phyloP scores from a whole-genome alignment of 2,113 vertebrate genomes.

The Hydrochoerus hydrochaeris region DNA sequence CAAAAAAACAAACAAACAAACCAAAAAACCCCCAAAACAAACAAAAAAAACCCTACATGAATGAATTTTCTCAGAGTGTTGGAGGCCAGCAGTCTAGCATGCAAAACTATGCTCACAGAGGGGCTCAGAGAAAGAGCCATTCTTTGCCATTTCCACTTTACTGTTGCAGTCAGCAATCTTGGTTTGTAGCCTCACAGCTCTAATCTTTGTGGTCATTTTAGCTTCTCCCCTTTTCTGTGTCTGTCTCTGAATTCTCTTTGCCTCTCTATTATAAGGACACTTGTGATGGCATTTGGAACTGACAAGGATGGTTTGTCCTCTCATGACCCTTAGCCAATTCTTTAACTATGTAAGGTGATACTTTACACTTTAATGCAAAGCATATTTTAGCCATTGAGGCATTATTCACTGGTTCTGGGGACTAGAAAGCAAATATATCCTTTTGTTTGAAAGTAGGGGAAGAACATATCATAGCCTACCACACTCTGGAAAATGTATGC shows the following conservation, averaged over 20 bases:
- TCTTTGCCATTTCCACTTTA: background rate
- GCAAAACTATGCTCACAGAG: background rate
- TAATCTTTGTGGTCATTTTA: background rate
- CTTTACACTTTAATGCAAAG: background rate
- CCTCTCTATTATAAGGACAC: background rate
- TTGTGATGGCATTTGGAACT: background rate
- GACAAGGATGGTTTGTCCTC: background rate
- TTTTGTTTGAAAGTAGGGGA: background rate
- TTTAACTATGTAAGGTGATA: background rate
- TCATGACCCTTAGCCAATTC: background rate
- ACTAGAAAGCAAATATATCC: background rate
- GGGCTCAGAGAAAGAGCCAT: background rate
- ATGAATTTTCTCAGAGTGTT: background rate
- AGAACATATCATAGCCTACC: background rate
- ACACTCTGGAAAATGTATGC: background rate
- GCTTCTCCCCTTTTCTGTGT: background rate
- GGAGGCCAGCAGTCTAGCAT: background rate
- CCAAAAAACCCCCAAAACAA: no score
- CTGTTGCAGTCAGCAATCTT: background rate
- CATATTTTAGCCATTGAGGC: background rate
- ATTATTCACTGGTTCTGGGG: background rate
- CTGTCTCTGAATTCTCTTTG: background rate
- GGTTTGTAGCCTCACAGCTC: background rate
- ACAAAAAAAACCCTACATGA: background rate
- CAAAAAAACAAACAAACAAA: no score